Base-by-base conservation (phyloP, 2,797 vertebrate species). In the Parotocinclus haroldoi region DNA sequence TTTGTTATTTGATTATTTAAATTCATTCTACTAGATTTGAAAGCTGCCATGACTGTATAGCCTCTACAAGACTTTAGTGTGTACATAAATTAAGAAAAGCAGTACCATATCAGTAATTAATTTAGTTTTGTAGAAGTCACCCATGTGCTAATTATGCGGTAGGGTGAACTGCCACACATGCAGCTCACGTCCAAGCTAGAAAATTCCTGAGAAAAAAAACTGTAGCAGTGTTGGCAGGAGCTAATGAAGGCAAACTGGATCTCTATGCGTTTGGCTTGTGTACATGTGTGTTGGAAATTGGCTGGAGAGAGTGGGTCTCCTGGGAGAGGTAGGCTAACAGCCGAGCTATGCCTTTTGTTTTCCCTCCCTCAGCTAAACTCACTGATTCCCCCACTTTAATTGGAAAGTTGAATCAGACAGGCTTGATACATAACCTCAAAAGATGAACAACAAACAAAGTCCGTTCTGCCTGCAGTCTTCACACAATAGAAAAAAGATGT, bases 301-400 rank as follows among this genome's bases (percentile, higher is more conserved):
- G 50, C 58, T 49, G 73, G 42, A 66, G 52, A 16, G 73, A 58
- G 63, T 48, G 59, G 58, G 63, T 9, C 59, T 65, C 75, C 54
- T 66, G 63, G 58, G 80, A 69, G 49, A 66, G 44, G 60, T 50
- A 61, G 58, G 45, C 63, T 74, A 53, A 79, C 64, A 50, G 56
- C 56, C 58, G 54, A 38, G 37, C 37, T 36, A 38, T 14, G 19
- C 55, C 46, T 52, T 27, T 42, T 9, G 0, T 58, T 52, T 56
- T 59, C 59, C 44, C 71, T 71, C 11, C 72, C 40, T 64, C 58
- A 77, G 58, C 57, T 69, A 65, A 69, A 77, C 63, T 71, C 63
- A 63, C 60, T 45, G 58, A 76, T 51, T 55, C 68, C 45, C 58
- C 16, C 36, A 66, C 60, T 77, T 70, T 77, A 81, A 81, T 77